A percentile compares a stretch with the other conserved stretches of the same genome.
Conservation (phyloP, 2,113 vertebrate species). For the Gadus macrocephalus region DNA sequence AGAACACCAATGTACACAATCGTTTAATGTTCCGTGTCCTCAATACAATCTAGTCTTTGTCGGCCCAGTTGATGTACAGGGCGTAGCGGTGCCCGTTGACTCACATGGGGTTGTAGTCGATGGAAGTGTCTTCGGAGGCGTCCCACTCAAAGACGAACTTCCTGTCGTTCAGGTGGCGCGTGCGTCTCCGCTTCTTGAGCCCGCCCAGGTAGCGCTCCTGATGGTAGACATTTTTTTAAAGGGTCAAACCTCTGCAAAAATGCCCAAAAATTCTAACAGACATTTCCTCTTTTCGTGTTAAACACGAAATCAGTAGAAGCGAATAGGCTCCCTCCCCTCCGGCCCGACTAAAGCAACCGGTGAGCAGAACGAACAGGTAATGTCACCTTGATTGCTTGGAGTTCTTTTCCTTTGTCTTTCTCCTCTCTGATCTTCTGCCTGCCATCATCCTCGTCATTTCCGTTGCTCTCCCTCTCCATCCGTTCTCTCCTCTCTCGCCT, state of each 20-base stretch:
- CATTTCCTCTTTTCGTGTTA: no score
- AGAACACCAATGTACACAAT: neutral
- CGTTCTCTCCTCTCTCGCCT: constrained; percentile 87
- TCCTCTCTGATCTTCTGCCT: constrained; percentile 93
- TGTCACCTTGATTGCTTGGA: constrained; percentile 90
- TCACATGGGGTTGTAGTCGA: constrained; percentile 96
- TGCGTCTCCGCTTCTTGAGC: constrained; percentile 89
- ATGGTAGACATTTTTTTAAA: neutral
- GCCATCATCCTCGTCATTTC: constrained; percentile 91
- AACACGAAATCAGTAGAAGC: no score
- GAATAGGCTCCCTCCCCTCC: neutral
- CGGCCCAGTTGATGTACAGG: neutral
- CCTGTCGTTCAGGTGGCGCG: constrained; percentile 93
- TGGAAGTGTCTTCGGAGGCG: constrained; percentile 92
- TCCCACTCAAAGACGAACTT: constrained; percentile 99
- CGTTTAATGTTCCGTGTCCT: neutral
- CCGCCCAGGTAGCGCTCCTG: constrained; percentile 95
- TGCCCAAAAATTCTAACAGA: no score
- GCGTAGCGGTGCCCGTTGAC: constrained; percentile 27
- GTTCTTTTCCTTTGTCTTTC: constrained; percentile 95
- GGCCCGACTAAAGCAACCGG: neutral
- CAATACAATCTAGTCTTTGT: neutral
- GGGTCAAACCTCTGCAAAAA: no score
- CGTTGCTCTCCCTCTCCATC: constrained; percentile 93
- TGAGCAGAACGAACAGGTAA: neutral